phyloP scores from a whole-genome alignment of 2,797 vertebrate species.

The Parauchenoglanis ngamensis region DNA sequence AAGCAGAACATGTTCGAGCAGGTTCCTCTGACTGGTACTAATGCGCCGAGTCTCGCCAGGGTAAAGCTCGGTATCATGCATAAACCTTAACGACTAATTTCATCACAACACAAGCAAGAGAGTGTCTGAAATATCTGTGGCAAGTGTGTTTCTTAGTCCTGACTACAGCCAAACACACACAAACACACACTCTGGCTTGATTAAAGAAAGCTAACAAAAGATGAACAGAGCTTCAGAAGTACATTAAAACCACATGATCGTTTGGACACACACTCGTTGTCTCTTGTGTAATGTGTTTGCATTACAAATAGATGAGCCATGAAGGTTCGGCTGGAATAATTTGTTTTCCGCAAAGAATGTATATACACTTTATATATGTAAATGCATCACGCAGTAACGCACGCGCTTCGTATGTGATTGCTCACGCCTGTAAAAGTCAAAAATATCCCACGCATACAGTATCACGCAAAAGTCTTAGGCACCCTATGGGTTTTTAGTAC shows the following conservation, averaged over 20 bases:
- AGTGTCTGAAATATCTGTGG: not conserved
- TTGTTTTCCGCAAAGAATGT: no score
- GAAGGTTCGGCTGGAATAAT: not conserved
- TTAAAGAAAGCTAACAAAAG: not conserved
- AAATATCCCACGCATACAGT: no score
- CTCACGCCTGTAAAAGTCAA: no score
- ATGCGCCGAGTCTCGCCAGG: slow-evolving; percentile 52
- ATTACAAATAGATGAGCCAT: not conserved
- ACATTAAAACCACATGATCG: not conserved
- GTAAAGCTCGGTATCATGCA: slow-evolving; percentile 13
- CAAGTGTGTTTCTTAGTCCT: slow-evolving; percentile 6
- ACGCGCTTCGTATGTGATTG: no score
- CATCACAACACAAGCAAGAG: not conserved
- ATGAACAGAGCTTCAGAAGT: not conserved
- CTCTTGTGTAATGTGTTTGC: not conserved
- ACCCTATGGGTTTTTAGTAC: no score
- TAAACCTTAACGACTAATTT: not conserved
- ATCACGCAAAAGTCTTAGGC: no score
- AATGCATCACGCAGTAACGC: no score
- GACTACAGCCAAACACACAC: not conserved
- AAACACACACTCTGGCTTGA: not conserved
- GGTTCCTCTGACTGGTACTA: slow-evolving; percentile 41
- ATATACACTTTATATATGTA: no score
- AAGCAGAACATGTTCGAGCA: slow-evolving; percentile 58
- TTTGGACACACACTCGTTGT: not conserved